Percentiles rank a stretch among this genome's conserved stretches.
phyloP scores from a whole-genome alignment of 2,113 vertebrate genomes.

The Poeciliopsis retropinna region DNA sequence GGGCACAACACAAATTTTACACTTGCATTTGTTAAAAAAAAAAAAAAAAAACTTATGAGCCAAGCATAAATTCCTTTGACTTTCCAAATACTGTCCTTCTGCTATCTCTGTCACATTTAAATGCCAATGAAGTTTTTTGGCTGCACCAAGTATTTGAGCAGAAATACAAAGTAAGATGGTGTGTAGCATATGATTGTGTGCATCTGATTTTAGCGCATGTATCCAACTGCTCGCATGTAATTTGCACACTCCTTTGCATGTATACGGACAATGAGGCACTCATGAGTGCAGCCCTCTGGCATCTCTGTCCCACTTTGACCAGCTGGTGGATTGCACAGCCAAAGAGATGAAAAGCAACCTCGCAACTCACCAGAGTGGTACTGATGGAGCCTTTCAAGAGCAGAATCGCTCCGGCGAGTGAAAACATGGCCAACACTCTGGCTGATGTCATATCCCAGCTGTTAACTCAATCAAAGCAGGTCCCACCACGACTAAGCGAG shows the following conservation, averaged over 20 bases:
- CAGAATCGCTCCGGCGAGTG: slow-evolving; percentile 74
- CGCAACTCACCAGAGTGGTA: slow-evolving; percentile 73
- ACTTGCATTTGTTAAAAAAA: no score
- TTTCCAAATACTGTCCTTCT: no score
- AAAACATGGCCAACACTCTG: slow-evolving; percentile 78
- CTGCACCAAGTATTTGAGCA: not conserved
- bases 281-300: slow-evolving; percentile 50
- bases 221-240: slow-evolving; percentile 28
- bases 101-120: not conserved
- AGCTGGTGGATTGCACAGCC: slow-evolving; percentile 72
- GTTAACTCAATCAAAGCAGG: slow-evolving; percentile 75
- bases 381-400: slow-evolving; percentile 83
- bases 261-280: slow-evolving; percentile 62
- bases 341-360: slow-evolving; percentile 80
- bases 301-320: slow-evolving; percentile 61
- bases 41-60: no score
- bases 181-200: not conserved
- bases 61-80: no score
- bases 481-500: slow-evolving; percentile 69
- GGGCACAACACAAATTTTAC: no score
- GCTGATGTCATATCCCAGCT: slow-evolving; percentile 83
- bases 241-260: slow-evolving; percentile 15
- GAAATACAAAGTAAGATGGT: not conserved
- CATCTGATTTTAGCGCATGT: slow-evolving; percentile 13
- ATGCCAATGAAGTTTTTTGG: not conserved